Percentiles rank a stretch among this genome's conserved stretches.
Conservation (phyloP, 92 coral and sea anemone genomes). For the Meandrina meandrites region DNA sequence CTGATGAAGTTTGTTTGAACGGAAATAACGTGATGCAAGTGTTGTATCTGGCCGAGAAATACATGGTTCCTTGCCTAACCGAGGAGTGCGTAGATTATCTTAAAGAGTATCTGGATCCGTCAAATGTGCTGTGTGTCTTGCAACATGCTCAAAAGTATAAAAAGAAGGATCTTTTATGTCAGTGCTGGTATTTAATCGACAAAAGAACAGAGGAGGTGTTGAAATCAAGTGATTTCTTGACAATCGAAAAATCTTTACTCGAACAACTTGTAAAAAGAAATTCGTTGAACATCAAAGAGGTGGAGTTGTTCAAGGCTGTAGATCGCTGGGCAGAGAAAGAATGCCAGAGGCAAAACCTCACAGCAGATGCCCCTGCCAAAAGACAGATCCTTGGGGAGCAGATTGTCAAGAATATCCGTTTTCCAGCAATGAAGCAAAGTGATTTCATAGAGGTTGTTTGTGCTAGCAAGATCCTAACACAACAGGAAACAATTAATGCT, state of each 20-base stretch:
- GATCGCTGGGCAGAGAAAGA: neutral
- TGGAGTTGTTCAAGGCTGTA: neutral
- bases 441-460: constrained; percentile 3
- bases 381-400: constrained; percentile 14
- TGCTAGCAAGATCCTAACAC: neutral
- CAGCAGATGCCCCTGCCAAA: neutral
- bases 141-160: neutral
- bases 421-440: constrained; percentile 12
- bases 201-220: neutral
- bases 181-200: constrained; percentile 8
- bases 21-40: constrained; percentile 5
- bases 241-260: neutral
- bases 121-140: constrained; percentile 5
- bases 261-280: neutral
- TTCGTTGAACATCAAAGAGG: neutral
- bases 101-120: neutral
- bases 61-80: neutral
- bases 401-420: constrained; percentile 1
- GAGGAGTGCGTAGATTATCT: neutral
- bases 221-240: constrained; percentile 12
- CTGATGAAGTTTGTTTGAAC: constrained; percentile 1
- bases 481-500: neutral
- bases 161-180: neutral
- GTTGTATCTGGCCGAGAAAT: neutral
- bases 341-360: neutral